Evolutionary conservation across 2,888 invertebrate genomes (phyloP).

Genomic region (Apamea sordens): DNA sequence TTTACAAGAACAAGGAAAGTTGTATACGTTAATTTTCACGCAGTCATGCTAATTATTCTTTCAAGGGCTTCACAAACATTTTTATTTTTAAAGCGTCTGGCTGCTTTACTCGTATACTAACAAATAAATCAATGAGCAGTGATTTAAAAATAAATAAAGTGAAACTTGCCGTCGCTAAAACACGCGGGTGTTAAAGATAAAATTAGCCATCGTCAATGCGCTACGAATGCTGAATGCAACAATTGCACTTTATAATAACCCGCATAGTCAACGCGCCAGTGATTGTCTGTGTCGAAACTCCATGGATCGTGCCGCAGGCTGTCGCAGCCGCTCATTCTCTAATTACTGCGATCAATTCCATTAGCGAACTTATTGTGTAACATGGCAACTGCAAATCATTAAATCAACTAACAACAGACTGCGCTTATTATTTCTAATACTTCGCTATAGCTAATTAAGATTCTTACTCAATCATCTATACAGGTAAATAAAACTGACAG

Average conservation of each 20-base stretch:
- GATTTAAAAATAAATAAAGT: constrained; percentile 51
- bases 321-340: constrained; percentile 80
- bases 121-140: constrained; percentile 19
- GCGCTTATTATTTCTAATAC: constrained; percentile 48
- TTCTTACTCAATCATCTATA: constrained; percentile 52
- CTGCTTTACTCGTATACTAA: constrained; percentile 11
- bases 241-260: constrained; percentile 84
- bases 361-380: constrained; percentile 79
- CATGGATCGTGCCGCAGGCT: constrained; percentile 70
- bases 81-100: constrained; percentile 33
- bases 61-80: constrained; percentile 43
- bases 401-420: constrained; percentile 60
- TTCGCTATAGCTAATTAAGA: constrained; percentile 55
- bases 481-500: constrained; percentile 60
- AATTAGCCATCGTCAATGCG: constrained; percentile 73
- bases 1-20: constrained; percentile 63
- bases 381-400: constrained; percentile 68
- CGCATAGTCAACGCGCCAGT: constrained; percentile 83
- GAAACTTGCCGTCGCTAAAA: constrained; percentile 50
- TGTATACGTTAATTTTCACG: constrained; percentile 52
- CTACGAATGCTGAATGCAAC: constrained; percentile 79
- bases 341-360: constrained; percentile 82
- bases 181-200: constrained; percentile 65
- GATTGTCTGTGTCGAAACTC: constrained; percentile 80
- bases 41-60: constrained; percentile 52